Evolutionary conservation across 2,113 vertebrate genomes (phyloP).

Genomic region (Ceuthmochares aereus): DNA sequence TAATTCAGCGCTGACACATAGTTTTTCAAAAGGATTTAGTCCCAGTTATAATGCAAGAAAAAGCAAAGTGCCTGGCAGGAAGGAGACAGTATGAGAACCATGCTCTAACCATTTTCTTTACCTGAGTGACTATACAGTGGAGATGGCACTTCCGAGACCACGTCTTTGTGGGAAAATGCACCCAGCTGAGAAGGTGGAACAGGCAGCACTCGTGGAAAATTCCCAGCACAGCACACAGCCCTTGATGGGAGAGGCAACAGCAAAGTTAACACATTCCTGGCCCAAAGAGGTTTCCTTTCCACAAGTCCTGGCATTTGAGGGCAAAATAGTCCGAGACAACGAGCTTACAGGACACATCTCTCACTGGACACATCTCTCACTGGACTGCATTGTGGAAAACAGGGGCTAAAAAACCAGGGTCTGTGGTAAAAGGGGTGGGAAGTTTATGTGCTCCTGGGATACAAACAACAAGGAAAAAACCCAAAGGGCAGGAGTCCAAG

Average conservation of each 20-base stretch:
- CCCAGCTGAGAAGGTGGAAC: neutral
- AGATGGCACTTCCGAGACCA: neutral
- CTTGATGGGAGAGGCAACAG: neutral
- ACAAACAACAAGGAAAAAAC: neutral
- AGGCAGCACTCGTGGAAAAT: constrained; percentile 50
- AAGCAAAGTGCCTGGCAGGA: neutral
- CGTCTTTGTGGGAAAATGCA: neutral
- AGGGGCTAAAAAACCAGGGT: neutral
- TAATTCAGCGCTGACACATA: constrained; percentile 57
- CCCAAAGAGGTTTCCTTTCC: neutral
- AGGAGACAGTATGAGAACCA: neutral
- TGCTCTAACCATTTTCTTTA: neutral
- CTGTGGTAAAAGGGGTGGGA: neutral
- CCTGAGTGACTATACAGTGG: neutral
- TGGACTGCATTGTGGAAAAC: neutral
- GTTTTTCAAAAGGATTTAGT: constrained; percentile 24
- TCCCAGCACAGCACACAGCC: neutral
- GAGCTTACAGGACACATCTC: neutral
- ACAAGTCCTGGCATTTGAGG: neutral
- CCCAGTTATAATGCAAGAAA: constrained; percentile 25
- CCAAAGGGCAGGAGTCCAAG: neutral
- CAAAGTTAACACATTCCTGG: constrained; percentile 18
- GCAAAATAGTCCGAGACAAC: neutral
- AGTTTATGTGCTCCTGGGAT: neutral
- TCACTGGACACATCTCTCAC: neutral